Evolutionary conservation across 2,113 vertebrate genomes (phyloP).

Genomic region (Pelusios castaneus): DNA sequence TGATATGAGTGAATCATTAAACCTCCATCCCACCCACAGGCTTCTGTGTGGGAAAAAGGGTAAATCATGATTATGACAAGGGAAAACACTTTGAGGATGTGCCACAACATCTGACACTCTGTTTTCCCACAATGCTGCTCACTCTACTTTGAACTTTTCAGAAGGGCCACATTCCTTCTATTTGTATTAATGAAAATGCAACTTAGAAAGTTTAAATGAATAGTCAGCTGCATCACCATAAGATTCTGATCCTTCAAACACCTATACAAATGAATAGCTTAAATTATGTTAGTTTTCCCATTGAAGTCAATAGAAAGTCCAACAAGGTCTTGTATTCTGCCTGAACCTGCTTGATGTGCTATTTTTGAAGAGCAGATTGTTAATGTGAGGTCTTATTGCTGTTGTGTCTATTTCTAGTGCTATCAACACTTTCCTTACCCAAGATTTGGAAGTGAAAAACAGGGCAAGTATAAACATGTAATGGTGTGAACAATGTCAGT

Average conservation of each 20-base stretch:
- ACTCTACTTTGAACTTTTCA: not conserved
- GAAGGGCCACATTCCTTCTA: not conserved
- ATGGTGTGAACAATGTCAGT: not conserved
- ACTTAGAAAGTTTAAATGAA: not conserved
- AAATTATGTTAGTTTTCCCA: not conserved
- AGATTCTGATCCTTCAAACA: not conserved
- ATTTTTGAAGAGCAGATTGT: not conserved
- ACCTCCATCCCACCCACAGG: not conserved
- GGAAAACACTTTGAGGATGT: not conserved
- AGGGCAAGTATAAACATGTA: not conserved
- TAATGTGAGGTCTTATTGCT: not conserved
- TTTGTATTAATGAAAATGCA: not conserved
- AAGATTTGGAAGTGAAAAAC: conserved; percentile 11
- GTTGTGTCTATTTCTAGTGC: not conserved
- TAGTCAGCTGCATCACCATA: not conserved
- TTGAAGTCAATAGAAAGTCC: not conserved
- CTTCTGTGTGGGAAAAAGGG: not conserved
- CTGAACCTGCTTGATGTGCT: not conserved
- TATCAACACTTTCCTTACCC: not conserved
- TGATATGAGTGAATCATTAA: not conserved
- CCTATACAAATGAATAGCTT: not conserved
- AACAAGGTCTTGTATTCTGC: not conserved
- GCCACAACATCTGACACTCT: not conserved
- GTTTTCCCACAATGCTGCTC: not conserved
- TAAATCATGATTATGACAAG: not conserved